Conservation (phyloP, 2,888 invertebrate genomes). For the Monoplex corrugatus region DNA sequence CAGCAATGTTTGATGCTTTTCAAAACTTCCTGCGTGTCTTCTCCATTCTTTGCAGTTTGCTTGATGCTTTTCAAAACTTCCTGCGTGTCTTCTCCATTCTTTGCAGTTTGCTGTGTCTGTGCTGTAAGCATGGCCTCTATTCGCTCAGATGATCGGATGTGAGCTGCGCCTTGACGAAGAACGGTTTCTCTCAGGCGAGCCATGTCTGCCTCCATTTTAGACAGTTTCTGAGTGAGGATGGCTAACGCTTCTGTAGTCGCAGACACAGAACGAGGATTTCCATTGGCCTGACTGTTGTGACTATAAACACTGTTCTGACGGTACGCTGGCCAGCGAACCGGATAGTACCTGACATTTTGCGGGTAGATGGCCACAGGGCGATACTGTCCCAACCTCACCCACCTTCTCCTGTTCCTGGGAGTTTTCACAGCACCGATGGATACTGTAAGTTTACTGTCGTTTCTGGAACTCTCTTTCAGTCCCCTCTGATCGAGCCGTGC, state of each 20-base stretch:
- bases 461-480: not conserved
- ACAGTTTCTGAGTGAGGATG: constrained; percentile 22
- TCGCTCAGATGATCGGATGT: not conserved
- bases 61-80: no score
- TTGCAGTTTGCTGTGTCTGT: not conserved
- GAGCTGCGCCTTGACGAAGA: not conserved
- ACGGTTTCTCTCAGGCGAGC: constrained; percentile 19
- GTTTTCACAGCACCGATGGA: constrained; percentile 7
- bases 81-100: not conserved
- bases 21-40: not conserved
- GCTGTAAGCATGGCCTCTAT: constrained; percentile 16
- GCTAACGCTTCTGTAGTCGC: not conserved
- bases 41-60: not conserved
- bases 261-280: no score
- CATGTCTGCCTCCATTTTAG: not conserved
- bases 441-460: not conserved
- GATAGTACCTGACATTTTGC: not conserved
- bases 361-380: not conserved
- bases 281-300: not conserved
- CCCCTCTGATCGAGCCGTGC: not conserved
- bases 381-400: not conserved
- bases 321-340: not conserved
- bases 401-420: not conserved
- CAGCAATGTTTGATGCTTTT: not conserved
- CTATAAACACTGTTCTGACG: not conserved